These are phyloP conservation scores for Phenganax marumi DNA, from an alignment of 92 coral and sea anemone genomes.

Conservation along the genomic window DNA sequence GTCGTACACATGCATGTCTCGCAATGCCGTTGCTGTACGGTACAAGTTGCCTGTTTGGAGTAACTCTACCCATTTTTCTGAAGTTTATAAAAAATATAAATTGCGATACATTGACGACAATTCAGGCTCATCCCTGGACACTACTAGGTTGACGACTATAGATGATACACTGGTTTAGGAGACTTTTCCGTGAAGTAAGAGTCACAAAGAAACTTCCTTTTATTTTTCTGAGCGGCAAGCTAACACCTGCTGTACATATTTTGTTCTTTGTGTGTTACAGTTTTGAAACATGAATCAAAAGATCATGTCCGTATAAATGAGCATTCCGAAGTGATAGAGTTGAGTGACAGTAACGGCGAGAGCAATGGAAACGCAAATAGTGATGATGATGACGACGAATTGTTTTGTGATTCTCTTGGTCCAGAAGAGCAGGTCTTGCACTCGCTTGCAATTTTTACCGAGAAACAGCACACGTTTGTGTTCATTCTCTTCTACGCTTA, in stretches of 20 bases:
- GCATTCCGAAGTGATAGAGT: background rate
- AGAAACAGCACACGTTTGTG: background rate
- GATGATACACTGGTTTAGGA: too few relatives aligned
- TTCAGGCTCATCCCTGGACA: too few relatives aligned
- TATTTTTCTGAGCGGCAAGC: too few relatives aligned
- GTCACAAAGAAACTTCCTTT: too few relatives aligned
- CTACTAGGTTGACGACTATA: too few relatives aligned
- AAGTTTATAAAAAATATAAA: too few relatives aligned
- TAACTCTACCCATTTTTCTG: too few relatives aligned
- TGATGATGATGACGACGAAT: constrained; percentile 84
- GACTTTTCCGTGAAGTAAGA: too few relatives aligned
- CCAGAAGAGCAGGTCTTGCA: constrained; percentile 63
- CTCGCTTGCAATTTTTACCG: background rate
- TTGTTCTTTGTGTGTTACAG: background rate
- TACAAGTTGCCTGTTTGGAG: too few relatives aligned
- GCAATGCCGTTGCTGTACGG: too few relatives aligned
- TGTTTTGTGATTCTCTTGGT: constrained; percentile 92
- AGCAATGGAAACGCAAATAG: constrained; percentile 33
- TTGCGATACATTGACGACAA: too few relatives aligned
- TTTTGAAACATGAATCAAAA: background rate
- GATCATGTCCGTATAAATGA: constrained; percentile 2
- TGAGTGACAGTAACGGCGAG: constrained; percentile 9
- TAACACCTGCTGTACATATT: background rate
- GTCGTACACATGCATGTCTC: too few relatives aligned
- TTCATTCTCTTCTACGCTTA: background rate